Evolutionary conservation across 2,113 vertebrate species (phyloP).

Genomic region (Myiozetetes cayanensis): DNA sequence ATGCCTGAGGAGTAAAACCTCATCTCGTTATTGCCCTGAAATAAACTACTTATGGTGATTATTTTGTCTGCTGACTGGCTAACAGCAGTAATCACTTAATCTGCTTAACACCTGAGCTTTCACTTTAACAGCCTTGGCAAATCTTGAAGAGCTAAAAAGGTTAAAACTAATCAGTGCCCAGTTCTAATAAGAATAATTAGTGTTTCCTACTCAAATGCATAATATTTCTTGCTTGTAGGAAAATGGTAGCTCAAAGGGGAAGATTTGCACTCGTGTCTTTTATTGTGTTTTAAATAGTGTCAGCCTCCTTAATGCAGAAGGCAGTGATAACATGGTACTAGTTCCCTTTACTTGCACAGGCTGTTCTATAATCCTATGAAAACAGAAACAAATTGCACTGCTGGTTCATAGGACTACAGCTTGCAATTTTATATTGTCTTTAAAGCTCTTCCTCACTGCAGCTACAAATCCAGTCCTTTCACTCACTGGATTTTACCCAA

Average conservation of each 20-base stretch:
- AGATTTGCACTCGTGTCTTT: not conserved
- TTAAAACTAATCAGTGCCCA: slow-evolving; percentile 56
- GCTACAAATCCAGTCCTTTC: not conserved
- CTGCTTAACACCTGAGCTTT: slow-evolving; percentile 73
- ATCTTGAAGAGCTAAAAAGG: slow-evolving; percentile 63
- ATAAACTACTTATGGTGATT: slow-evolving; percentile 77
- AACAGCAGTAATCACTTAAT: slow-evolving; percentile 75
- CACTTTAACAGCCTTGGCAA: slow-evolving; percentile 61
- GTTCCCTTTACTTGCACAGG: not conserved
- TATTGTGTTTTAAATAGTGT: not conserved
- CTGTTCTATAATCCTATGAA: not conserved
- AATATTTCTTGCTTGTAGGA: not conserved
- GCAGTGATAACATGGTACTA: not conserved
- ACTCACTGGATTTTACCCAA: not conserved
- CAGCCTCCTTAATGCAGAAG: not conserved
- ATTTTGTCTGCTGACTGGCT: slow-evolving; percentile 79
- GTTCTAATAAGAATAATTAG: slow-evolving; percentile 60
- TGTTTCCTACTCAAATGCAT: slow-evolving; percentile 44
- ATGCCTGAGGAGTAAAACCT: slow-evolving; percentile 39
- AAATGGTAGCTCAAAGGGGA: not conserved
- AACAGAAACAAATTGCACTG: not conserved
- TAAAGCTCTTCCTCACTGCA: not conserved
- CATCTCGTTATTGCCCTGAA: slow-evolving; percentile 60
- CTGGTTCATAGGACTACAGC: not conserved
- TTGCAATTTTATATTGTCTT: not conserved